These are phyloP conservation scores for Uropetala carovei DNA, from an alignment of 2,888 invertebrate species.

Conservation along the genomic window DNA sequence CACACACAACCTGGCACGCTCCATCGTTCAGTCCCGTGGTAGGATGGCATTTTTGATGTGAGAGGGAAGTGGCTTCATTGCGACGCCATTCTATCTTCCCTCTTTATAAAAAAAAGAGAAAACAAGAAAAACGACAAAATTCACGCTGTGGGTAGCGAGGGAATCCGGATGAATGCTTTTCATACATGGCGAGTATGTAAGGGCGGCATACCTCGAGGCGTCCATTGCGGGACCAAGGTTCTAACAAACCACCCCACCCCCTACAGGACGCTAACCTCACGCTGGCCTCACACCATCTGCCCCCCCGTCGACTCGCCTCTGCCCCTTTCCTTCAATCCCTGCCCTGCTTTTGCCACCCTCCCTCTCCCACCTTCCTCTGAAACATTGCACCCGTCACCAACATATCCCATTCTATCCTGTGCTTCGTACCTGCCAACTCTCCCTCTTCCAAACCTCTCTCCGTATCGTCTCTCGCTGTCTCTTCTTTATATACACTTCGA, in stretches of 20 bases:
- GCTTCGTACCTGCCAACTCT: background rate
- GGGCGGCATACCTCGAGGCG: conserved; percentile 21
- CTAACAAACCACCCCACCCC: conserved; percentile 2
- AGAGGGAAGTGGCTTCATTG: conserved; percentile 19
- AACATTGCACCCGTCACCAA: background rate
- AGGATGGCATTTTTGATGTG: conserved; percentile 11
- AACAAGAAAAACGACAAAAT: conserved; percentile 17
- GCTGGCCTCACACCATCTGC: background rate
- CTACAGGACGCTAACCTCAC: background rate
- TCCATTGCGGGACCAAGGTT: background rate
- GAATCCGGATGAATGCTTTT: conserved; percentile 30
- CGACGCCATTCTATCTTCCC: background rate
- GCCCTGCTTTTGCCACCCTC: too few relatives aligned
- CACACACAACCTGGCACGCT: too few relatives aligned
- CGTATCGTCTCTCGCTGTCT: background rate
- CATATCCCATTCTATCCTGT: background rate
- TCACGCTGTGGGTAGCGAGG: background rate
- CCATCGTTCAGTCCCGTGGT: background rate
- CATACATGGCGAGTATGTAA: background rate
- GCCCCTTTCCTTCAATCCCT: too few relatives aligned
- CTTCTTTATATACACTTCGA: background rate
- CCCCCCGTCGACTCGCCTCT: too few relatives aligned
- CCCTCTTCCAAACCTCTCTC: background rate
- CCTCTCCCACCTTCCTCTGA: too few relatives aligned
- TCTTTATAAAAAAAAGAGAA: background rate